A percentile compares a stretch with the other conserved stretches of the same genome.
Conservation (phyloP, 2,888 invertebrate species). For the Smittia sp. region DNA sequence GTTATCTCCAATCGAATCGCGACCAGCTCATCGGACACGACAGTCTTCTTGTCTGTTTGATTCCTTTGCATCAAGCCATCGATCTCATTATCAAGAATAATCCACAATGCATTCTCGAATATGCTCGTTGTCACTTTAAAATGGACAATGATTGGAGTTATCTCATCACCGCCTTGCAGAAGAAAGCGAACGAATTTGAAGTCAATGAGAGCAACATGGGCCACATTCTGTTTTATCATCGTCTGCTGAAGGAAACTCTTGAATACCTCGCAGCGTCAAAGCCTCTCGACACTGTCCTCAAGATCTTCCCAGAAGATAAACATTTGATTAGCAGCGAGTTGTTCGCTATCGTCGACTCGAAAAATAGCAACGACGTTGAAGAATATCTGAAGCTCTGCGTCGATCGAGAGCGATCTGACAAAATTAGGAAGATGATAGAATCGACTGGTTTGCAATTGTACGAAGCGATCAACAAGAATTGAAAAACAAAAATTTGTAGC, state of each 20-base stretch:
- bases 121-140: slow-evolving; percentile 33
- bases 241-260: slow-evolving; percentile 27
- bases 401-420: slow-evolving; percentile 61
- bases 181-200: slow-evolving; percentile 32
- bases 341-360: slow-evolving; percentile 19
- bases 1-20: slow-evolving; percentile 59
- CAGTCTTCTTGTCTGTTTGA: slow-evolving; percentile 50
- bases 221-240: slow-evolving; percentile 29
- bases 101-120: slow-evolving; percentile 32
- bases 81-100: slow-evolving; percentile 29
- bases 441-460: slow-evolving; percentile 60
- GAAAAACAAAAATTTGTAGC: background rate
- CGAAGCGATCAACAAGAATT: slow-evolving; percentile 46
- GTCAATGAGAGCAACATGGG: slow-evolving; percentile 28
- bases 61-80: slow-evolving; percentile 27
- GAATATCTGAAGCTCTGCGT: slow-evolving; percentile 56
- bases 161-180: slow-evolving; percentile 14
- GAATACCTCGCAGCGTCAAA: slow-evolving; percentile 24
- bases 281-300: slow-evolving; percentile 26
- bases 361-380: slow-evolving; percentile 44
- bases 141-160: slow-evolving; percentile 33
- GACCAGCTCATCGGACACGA: slow-evolving; percentile 57
- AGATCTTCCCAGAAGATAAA: slow-evolving; percentile 32
- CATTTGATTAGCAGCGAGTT: slow-evolving; percentile 15
- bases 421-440: slow-evolving; percentile 60